Percentiles rank a stretch among this genome's conserved stretches.
Evolutionary conservation across 2,888 invertebrate species (phyloP).

Genomic region (Pyrochroa serraticornis): DNA sequence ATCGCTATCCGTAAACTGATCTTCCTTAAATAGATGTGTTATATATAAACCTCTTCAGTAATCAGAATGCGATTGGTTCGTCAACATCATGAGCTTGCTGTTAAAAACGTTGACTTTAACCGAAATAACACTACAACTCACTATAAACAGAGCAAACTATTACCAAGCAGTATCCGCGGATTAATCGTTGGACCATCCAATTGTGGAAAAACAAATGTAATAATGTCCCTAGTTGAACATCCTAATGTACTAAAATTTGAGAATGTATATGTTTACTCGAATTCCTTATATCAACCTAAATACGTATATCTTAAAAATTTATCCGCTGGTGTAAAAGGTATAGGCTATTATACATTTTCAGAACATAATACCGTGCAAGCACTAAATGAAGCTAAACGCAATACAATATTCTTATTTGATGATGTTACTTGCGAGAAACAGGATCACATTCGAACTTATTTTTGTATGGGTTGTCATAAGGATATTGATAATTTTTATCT

Average conservation of each 20-base stretch:
- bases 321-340: constrained; percentile 32
- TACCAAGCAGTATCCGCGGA: constrained; percentile 40
- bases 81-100: constrained; percentile 10
- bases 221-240: constrained; percentile 44
- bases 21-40: constrained; percentile 2
- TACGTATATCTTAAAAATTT: no score
- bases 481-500: no score
- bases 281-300: constrained; percentile 40
- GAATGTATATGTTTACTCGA: constrained; percentile 52
- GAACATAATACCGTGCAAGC: constrained; percentile 34
- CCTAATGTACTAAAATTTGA: constrained; percentile 49
- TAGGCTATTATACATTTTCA: constrained; percentile 37
- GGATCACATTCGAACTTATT: no score
- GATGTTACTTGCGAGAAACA: no score
- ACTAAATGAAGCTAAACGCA: constrained; percentile 44
- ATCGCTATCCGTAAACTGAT: background rate
- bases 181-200: constrained; percentile 48
- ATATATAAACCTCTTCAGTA: constrained; percentile 9
- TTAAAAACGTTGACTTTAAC: constrained; percentile 13
- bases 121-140: background rate
- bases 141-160: constrained; percentile 39
- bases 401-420: no score
- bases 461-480: no score
- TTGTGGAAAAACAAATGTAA: constrained; percentile 51
- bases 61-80: constrained; percentile 12